Evolutionary conservation across 2,888 invertebrate species (phyloP).

Genomic region (Mactromeris polynyma): DNA sequence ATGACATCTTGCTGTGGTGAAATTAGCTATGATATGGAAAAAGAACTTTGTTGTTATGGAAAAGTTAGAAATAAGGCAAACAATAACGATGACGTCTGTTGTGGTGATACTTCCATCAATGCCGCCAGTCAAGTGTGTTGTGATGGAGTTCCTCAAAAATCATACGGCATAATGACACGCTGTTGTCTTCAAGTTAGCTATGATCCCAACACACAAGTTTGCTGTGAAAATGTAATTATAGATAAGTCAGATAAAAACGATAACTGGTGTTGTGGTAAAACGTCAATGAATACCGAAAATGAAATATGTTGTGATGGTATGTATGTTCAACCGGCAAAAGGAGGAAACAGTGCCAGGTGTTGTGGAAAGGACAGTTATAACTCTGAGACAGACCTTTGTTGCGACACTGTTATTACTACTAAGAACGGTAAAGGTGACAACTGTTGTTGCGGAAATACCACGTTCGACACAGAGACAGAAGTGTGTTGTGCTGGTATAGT

Average conservation of each 20-base stretch:
- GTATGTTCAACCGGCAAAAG: constrained; percentile 44
- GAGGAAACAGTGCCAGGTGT: constrained; percentile 51
- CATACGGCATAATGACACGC: constrained; percentile 46
- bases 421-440: constrained; percentile 54
- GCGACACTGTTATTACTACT: constrained; percentile 42
- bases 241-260: constrained; percentile 49
- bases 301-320: constrained; percentile 64
- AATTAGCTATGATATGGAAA: constrained; percentile 49
- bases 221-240: constrained; percentile 57
- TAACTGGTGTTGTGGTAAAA: constrained; percentile 56
- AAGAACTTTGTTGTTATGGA: constrained; percentile 58
- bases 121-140: constrained; percentile 50
- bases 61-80: constrained; percentile 46
- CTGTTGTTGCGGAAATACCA: constrained; percentile 62
- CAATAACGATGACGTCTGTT: constrained; percentile 54
- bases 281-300: constrained; percentile 42
- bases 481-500: constrained; percentile 52
- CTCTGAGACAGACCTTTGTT: constrained; percentile 52
- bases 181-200: constrained; percentile 57
- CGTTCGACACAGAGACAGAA: constrained; percentile 54
- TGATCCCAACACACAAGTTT: constrained; percentile 51
- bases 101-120: constrained; percentile 56
- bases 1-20: constrained; percentile 60
- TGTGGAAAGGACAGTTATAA: constrained; percentile 59
- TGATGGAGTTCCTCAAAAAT: constrained; percentile 54